Conservation (phyloP, 2,113 vertebrate genomes). For the Ovis canadensis region DNA sequence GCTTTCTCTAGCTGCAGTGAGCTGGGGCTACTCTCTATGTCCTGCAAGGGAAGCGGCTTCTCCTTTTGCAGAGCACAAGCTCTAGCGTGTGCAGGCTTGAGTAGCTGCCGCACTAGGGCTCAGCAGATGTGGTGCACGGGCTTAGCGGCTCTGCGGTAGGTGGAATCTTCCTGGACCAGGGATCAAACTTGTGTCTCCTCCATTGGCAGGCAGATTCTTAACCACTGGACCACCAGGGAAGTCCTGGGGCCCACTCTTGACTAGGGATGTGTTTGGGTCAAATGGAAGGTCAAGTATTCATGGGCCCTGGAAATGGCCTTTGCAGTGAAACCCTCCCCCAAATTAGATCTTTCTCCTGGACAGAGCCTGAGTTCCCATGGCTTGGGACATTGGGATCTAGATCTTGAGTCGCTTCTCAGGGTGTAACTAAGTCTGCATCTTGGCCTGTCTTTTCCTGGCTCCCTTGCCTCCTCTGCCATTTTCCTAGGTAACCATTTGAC, state of each 20-base stretch:
- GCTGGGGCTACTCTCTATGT: not conserved
- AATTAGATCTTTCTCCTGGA: not conserved
- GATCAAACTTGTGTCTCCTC: not conserved
- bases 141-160: not conserved
- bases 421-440: not conserved
- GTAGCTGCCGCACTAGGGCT: fast-evolving
- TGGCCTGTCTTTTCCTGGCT: not conserved
- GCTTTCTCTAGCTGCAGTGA: not conserved
- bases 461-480: not conserved
- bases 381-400: not conserved
- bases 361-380: fast-evolving
- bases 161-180: not conserved
- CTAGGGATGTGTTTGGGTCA: not conserved
- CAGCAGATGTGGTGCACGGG: fast-evolving
- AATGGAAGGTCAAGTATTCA: not conserved
- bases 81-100: not conserved
- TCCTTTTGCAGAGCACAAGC: not conserved
- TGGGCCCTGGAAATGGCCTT: not conserved
- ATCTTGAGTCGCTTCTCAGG: not conserved
- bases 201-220: not conserved
- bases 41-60: not conserved
- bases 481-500: not conserved
- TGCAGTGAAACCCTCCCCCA: not conserved
- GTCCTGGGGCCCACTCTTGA: not conserved
- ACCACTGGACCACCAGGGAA: not conserved